A percentile compares a stretch with the other conserved stretches of the same genome.
Conservation (phyloP, 2,797 vertebrate genomes). For the Phaenicophaeus curvirostris region DNA sequence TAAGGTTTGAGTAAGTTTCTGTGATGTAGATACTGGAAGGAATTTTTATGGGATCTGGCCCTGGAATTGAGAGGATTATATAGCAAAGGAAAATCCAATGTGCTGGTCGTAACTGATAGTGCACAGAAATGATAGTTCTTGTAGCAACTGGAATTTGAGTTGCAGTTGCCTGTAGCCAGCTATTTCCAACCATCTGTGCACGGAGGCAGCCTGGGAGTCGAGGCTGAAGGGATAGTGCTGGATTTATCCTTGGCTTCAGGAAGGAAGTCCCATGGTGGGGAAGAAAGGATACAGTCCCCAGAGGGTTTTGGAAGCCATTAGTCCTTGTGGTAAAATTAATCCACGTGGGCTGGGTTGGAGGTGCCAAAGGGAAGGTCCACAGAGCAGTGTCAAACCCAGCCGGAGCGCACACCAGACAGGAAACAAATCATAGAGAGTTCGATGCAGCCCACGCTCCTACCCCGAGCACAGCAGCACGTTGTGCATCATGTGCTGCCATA, state of each 20-base stretch:
- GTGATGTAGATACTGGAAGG: slow-evolving; percentile 67
- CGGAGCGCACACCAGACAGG: background rate
- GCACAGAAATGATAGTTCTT: slow-evolving; percentile 33
- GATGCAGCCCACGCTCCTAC: slow-evolving; percentile 11
- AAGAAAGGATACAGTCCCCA: background rate
- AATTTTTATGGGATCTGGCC: slow-evolving; percentile 72
- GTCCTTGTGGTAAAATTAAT: background rate
- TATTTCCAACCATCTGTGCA: slow-evolving; percentile 6
- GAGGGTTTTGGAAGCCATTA: background rate
- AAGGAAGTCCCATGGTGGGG: background rate
- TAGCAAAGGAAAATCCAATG: slow-evolving; percentile 48
- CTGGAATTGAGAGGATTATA: slow-evolving; percentile 55
- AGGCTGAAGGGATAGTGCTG: background rate
- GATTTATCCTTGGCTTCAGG: background rate
- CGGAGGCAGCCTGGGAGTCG: background rate
- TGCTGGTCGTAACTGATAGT: slow-evolving; percentile 39
- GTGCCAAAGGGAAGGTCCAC: background rate
- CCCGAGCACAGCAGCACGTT: background rate
- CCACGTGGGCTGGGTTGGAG: background rate
- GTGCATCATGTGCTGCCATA: slow-evolving; percentile 22
- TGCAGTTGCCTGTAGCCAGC: background rate
- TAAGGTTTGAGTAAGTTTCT: slow-evolving; percentile 62
- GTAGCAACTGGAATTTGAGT: slow-evolving; percentile 46
- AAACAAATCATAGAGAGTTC: background rate
- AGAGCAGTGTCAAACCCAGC: background rate